phyloP scores from a whole-genome alignment of 2,113 vertebrate species.

The Bos indicus region DNA sequence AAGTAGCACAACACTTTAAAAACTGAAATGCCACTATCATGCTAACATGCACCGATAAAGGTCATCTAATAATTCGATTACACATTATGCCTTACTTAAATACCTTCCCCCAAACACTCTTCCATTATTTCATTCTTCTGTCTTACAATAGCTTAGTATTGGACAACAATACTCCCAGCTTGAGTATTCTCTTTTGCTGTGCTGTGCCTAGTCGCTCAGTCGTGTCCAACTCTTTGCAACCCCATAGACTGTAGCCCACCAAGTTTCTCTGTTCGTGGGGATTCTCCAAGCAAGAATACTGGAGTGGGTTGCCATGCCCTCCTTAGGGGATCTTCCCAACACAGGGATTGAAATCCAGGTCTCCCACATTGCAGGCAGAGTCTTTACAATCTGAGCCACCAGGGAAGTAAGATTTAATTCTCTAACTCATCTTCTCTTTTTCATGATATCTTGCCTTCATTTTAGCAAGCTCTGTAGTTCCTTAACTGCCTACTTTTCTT shows the following conservation, averaged over 20 bases:
- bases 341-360: neutral
- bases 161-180: neutral
- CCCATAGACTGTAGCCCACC: neutral
- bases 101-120: neutral
- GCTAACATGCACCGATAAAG: neutral
- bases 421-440: neutral
- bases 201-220: neutral
- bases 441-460: neutral
- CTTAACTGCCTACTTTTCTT: neutral
- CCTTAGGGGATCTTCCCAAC: neutral
- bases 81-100: neutral
- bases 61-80: neutral
- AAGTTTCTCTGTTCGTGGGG: neutral
- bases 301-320: neutral
- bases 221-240: neutral
- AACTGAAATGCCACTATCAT: neutral
- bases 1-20: neutral
- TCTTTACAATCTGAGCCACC: neutral
- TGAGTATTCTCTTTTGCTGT: neutral
- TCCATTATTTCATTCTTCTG: neutral
- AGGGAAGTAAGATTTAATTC: neutral
- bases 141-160: neutral
- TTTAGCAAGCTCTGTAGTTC: neutral
- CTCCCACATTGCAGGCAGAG: neutral
- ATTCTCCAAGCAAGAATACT: neutral